Base-by-base conservation (phyloP, 2,113 vertebrate genomes). In the Hystrix cristata region DNA sequence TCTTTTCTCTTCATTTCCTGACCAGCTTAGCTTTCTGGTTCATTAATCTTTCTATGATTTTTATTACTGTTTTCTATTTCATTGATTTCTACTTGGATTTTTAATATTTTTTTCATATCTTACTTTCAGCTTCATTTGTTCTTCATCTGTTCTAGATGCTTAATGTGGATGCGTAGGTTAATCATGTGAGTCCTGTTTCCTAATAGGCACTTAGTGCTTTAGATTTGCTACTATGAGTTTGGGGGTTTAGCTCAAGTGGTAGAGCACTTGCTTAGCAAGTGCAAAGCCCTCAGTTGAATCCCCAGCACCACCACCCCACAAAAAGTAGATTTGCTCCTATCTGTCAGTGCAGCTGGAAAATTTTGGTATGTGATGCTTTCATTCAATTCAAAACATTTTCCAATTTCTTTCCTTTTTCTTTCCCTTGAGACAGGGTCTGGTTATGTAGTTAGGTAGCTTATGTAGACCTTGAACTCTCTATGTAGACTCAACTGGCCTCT, bases 201-300 rank as follows among this genome's bases (percentile, higher is more conserved):
- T 34, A 2, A 9, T 0, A 27, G 59, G 5, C 2, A 31, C 46
- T 29, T 1, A 2, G 7, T 38, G 67, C 31, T 29, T 23, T 14
- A 79, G 48, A 55, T 31, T 29, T 51, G 46, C 27, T 78, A 27
- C 27, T 29, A 14, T 27, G 38, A 2, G 38, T 38, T 38, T 38
- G 38, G 38, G 38, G 38, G 38, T 38, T 38, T 38, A 38, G 38
- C 38, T 38, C 38, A 38, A 38, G 38, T 38, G 38, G 38, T 38
- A 38, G 38, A 38, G 38, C 38, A 38, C 38, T 38, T 38, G 38
- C 38, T 38, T 38, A 38, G 38, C 38, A 38, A 38, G 38, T 38
- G 38, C 38, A 38, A 38, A 38, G 38, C 38, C 38, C 38, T 38
- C 38, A 38, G 38, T 38, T 38, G 38, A 38, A 38, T 38, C 38